Evolutionary conservation across 2,888 invertebrate genomes (phyloP).

Genomic region (Unio delphinus): DNA sequence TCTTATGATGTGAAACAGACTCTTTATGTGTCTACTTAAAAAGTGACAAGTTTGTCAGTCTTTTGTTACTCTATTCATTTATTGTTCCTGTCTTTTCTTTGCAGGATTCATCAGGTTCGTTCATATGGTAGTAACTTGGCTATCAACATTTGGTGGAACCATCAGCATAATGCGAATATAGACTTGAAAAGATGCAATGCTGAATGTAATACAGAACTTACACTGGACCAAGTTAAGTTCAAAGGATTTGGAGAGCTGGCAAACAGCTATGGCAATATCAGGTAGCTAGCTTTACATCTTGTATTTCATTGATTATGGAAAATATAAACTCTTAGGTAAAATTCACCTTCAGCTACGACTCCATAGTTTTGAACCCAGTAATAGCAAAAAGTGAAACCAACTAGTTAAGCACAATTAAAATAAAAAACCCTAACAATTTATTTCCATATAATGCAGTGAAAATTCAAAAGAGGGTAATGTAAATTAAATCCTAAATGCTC

Average conservation of each 20-base stretch:
- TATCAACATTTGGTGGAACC: slow-evolving; percentile 68
- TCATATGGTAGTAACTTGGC: slow-evolving; percentile 65
- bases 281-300: slow-evolving; percentile 11
- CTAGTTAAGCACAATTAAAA: too few species aligned
- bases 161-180: slow-evolving; percentile 38
- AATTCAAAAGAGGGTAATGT: too few species aligned
- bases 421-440: too few species aligned
- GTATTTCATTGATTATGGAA: too few species aligned
- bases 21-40: not conserved
- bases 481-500: too few species aligned
- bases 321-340: too few species aligned
- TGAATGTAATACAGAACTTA: slow-evolving; percentile 42
- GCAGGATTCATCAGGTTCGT: slow-evolving; percentile 68
- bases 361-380: too few species aligned
- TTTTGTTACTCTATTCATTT: not conserved
- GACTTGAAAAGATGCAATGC: slow-evolving; percentile 44
- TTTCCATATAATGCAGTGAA: too few species aligned
- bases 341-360: too few species aligned
- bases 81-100: slow-evolving; percentile 5
- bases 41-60: not conserved
- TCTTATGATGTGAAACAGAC: not conserved
- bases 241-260: slow-evolving; percentile 35
- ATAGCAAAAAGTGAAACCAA: too few species aligned
- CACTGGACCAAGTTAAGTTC: slow-evolving; percentile 45
- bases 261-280: slow-evolving; percentile 27